Percentiles rank a stretch among this genome's conserved stretches.
Evolutionary conservation across 2,888 invertebrate genomes (phyloP).

Genomic region (Brachypterus glaber): DNA sequence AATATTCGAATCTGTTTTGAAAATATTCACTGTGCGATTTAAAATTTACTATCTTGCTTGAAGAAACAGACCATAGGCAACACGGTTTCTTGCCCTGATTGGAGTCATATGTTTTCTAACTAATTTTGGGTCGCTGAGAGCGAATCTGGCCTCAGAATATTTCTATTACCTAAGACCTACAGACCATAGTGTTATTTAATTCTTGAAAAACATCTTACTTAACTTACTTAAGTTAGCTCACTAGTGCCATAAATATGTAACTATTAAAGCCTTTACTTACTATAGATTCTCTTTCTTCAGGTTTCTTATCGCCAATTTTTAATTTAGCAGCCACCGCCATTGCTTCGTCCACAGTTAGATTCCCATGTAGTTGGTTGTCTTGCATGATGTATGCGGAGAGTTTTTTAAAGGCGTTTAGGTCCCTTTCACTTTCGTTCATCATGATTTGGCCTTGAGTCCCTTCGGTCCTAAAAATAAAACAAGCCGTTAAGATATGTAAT

Average conservation of each 20-base stretch:
- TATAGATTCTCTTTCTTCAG: slow-evolving; percentile 69
- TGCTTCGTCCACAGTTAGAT: slow-evolving; percentile 87
- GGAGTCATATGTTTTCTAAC: too few relatives aligned
- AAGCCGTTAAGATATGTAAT: too few relatives aligned
- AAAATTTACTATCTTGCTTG: too few relatives aligned
- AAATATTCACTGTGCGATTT: too few relatives aligned
- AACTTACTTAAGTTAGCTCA: neutral
- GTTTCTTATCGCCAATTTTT: slow-evolving; percentile 68
- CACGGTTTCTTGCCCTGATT: too few relatives aligned
- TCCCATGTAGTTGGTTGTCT: slow-evolving; percentile 83
- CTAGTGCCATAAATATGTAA: neutral
- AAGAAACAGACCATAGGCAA: too few relatives aligned
- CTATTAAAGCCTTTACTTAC: slow-evolving; percentile 46
- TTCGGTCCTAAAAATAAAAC: slow-evolving; percentile 52
- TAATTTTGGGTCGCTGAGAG: too few relatives aligned
- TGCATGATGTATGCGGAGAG: slow-evolving; percentile 96
- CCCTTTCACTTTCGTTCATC: slow-evolving; percentile 75
- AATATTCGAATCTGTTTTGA: too few relatives aligned
- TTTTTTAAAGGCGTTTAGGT: slow-evolving; percentile 79
- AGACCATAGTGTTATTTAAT: neutral
- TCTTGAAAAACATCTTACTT: neutral
- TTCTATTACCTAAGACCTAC: too few relatives aligned
- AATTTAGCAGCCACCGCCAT: slow-evolving; percentile 89
- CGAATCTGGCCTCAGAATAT: too few relatives aligned
- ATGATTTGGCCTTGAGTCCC: slow-evolving; percentile 76